phyloP scores from a whole-genome alignment of 1,140 invertebrate species.

The Galendromus occidentalis region DNA sequence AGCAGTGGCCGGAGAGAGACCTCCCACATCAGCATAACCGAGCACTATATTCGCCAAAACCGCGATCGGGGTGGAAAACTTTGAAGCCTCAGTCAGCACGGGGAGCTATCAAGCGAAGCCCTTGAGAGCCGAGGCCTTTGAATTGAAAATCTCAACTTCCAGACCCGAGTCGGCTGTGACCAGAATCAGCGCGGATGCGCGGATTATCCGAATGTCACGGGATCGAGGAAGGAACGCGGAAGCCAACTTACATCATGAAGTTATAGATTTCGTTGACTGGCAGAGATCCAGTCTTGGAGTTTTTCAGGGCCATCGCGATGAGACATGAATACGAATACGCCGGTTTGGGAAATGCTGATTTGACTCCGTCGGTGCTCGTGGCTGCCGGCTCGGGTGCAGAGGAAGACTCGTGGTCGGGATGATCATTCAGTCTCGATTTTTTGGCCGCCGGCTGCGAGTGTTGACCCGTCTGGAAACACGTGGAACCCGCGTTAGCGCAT shows the following conservation, averaged over 20 bases:
- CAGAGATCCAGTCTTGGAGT: slow-evolving; percentile 73
- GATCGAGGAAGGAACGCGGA: slow-evolving; percentile 10
- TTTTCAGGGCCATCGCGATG: slow-evolving; percentile 90
- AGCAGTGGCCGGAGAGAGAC: no score
- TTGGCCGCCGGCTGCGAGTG: not conserved
- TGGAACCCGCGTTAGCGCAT: no score
- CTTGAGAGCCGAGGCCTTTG: no score
- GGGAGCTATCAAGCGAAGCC: not conserved
- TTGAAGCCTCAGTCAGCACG: not conserved
- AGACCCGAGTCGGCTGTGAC: no score
- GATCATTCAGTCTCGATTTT: not conserved
- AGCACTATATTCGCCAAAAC: no score
- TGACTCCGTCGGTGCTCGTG: no score
- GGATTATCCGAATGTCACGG: not conserved
- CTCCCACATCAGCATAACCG: no score
- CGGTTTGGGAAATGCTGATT: slow-evolving; percentile 62
- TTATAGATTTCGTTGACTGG: slow-evolving; percentile 96
- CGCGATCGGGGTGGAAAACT: no score
- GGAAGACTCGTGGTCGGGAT: no score
- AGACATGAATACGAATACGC: slow-evolving; percentile 93
- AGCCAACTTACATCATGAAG: slow-evolving; percentile 76
- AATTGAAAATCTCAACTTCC: slow-evolving; percentile 2
- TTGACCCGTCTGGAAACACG: no score
- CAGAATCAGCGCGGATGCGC: no score
- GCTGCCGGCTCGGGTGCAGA: no score